Percentiles rank a stretch among this genome's conserved stretches.
These are phyloP conservation scores for Pseudotriccus pelzelni DNA, from an alignment of 2,797 vertebrate species.

Conservation along the genomic window DNA sequence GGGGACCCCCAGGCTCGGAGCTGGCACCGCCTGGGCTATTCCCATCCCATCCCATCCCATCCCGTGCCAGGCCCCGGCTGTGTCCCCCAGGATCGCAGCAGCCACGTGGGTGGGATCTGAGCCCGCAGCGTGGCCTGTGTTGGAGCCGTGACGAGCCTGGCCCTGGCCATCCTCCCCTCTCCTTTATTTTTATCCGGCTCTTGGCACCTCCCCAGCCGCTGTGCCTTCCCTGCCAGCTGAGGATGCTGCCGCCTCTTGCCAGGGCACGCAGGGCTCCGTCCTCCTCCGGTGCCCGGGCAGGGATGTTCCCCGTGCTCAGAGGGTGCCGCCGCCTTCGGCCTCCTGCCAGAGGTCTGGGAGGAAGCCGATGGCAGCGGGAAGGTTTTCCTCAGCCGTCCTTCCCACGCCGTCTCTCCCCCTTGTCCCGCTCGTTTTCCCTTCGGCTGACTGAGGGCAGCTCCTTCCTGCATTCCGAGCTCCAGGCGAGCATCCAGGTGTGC, in stretches of 20 bases:
- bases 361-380: not conserved
- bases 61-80: not conserved
- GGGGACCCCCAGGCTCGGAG: not conserved
- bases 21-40: accelerated
- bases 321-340: not conserved
- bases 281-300: not conserved
- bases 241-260: not conserved
- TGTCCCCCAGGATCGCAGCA: not conserved
- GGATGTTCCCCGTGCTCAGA: not conserved
- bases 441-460: not conserved
- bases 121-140: not conserved
- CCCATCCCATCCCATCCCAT: not conserved
- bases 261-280: not conserved
- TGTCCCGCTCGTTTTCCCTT: accelerated
- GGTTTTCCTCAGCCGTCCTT: not conserved
- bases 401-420: accelerated
- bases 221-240: not conserved
- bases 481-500: not conserved
- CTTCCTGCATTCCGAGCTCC: not conserved
- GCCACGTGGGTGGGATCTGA: not conserved
- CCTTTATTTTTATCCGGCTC: not conserved
- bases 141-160: not conserved
- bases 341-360: not conserved
- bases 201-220: not conserved
- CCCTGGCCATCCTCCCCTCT: not conserved